phyloP scores from a whole-genome alignment of 2,888 invertebrate species.

The Lasioglossum morio region DNA sequence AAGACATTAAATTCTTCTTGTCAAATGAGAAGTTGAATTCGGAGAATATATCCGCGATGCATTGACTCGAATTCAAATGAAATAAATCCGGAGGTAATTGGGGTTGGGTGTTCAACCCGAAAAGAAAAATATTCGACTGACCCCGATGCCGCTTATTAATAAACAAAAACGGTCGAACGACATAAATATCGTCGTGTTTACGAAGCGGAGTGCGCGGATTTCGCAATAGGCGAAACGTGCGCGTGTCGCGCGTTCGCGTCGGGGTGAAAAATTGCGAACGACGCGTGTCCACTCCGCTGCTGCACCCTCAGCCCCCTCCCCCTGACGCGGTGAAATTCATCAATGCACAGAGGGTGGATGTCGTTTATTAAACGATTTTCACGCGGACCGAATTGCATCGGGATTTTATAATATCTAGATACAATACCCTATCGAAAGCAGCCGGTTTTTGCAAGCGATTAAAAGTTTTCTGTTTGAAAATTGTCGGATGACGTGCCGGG shows the following conservation, averaged over 20 bases:
- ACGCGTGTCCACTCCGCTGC: neutral
- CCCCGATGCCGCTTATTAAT: neutral
- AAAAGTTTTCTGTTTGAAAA: slow-evolving; percentile 30
- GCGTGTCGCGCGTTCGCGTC: slow-evolving; percentile 13
- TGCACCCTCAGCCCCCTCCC: neutral
- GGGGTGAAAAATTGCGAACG: slow-evolving; percentile 42
- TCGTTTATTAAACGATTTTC: slow-evolving; percentile 54
- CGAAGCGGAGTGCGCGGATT: slow-evolving; percentile 21
- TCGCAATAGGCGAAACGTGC: slow-evolving; percentile 23
- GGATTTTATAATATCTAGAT: slow-evolving; percentile 43
- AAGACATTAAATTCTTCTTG: too few relatives aligned
- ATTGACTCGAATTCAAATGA: neutral
- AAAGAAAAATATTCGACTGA: neutral
- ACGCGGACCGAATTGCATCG: slow-evolving; percentile 32
- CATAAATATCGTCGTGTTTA: slow-evolving; percentile 47
- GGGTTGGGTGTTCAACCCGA: neutral
- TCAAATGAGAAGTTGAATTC: too few relatives aligned
- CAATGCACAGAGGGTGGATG: slow-evolving; percentile 28
- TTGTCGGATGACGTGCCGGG: neutral
- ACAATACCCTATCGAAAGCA: slow-evolving; percentile 28
- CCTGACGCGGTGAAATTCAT: slow-evolving; percentile 19
- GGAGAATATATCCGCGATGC: too few relatives aligned
- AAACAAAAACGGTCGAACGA: neutral
- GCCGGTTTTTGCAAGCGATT: slow-evolving; percentile 13
- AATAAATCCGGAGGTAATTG: neutral